Percentiles rank a stretch among this genome's conserved stretches.
phyloP scores from a whole-genome alignment of 2,888 invertebrate genomes.

The Pammene aurita region DNA sequence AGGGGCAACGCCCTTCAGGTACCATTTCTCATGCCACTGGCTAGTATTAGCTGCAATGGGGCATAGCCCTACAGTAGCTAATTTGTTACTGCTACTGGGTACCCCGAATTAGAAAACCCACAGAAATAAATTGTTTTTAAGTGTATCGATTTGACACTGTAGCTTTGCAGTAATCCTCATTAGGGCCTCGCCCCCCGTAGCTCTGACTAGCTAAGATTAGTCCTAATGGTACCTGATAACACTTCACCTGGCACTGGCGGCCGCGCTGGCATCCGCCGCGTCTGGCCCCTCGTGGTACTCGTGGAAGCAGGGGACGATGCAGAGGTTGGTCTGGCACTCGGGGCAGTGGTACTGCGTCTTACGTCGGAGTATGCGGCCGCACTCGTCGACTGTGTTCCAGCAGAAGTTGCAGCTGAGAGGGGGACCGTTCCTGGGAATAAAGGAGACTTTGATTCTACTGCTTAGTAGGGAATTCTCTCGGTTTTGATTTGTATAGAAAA shows the following conservation, averaged over 20 bases:
- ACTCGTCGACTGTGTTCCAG: conserved; percentile 94
- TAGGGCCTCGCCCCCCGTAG: neutral
- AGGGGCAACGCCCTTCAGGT: neutral
- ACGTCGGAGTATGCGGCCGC: conserved; percentile 90
- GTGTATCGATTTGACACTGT: too few species aligned
- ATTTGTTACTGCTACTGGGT: neutral
- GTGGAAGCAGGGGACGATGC: conserved; percentile 95
- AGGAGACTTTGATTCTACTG: neutral
- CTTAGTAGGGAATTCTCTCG: neutral
- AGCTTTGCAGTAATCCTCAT: too few species aligned
- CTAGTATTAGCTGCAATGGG: neutral
- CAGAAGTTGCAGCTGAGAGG: conserved; percentile 94
- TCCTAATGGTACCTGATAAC: conserved; percentile 14
- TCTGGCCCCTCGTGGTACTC: conserved; percentile 88
- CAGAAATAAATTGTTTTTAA: too few species aligned
- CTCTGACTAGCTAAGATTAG: neutral
- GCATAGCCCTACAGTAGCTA: neutral
- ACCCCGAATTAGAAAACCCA: neutral
- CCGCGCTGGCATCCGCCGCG: conserved; percentile 53
- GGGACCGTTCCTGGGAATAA: conserved; percentile 86
- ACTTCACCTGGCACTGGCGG: conserved; percentile 59
- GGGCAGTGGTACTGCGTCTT: conserved; percentile 96
- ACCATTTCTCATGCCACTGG: neutral
- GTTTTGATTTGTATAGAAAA: neutral
- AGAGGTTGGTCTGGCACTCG: conserved; percentile 93